phyloP scores from a whole-genome alignment of 2,113 vertebrate species.

The Craseonycteris thonglongyai region DNA sequence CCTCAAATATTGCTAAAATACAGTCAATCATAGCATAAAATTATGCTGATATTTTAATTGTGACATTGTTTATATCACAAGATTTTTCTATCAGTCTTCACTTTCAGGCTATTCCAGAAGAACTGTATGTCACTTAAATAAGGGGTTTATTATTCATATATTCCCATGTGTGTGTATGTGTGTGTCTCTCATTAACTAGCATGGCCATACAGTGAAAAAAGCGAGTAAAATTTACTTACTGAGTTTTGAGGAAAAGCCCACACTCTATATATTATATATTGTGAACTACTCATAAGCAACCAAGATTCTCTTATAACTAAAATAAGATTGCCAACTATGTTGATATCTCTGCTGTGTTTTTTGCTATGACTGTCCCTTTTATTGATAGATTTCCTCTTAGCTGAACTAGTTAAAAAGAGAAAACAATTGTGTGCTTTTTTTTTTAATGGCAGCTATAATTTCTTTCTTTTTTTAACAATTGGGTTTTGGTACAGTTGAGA shows the following conservation, averaged over 20 bases:
- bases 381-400: not conserved
- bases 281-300: not conserved
- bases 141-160: not conserved
- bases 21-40: not conserved
- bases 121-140: not conserved
- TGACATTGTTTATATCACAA: not conserved
- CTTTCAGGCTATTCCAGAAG: not conserved
- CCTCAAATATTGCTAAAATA: not conserved
- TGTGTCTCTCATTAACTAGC: not conserved
- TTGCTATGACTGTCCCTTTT: not conserved
- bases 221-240: not conserved
- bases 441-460: not conserved
- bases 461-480: not conserved
- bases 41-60: not conserved
- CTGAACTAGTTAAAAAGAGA: not conserved
- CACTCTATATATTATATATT: not conserved
- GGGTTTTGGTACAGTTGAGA: not conserved
- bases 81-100: not conserved
- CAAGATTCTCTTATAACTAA: not conserved
- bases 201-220: no score
- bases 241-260: not conserved
- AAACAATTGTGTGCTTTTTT: not conserved
- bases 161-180: not conserved
- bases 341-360: not conserved
- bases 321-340: not conserved